Base-by-base conservation (phyloP, 1,140 invertebrate genomes). In the Neodiprion fabricii region DNA sequence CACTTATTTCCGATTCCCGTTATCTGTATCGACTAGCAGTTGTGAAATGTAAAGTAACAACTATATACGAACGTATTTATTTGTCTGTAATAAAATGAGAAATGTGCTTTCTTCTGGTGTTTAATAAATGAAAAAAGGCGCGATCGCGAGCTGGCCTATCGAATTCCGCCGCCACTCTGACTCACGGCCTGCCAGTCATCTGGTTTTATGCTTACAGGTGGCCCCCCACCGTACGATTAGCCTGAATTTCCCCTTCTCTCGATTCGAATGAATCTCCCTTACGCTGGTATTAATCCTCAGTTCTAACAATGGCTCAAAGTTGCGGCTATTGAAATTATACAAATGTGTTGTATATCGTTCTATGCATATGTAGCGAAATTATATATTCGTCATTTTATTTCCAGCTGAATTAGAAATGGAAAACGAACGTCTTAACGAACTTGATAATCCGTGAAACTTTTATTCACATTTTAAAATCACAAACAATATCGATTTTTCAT, bases 101-200 rank as follows among this genome's bases (percentile, higher is more conserved):
- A 40, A 40, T 40, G 28, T 40, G 28, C 28, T 40, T 40, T 40
- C 28, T 40, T 40, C 28, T 40, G 5, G 28, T 40, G 1, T 40
- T 40, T 40, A 40, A 40, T 40, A 40, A 5, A 40, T 40, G 28
- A 40, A 40, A 61, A 12, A 40, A 40, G 28, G 28, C 28, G 28
- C 53, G 53, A 61, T 61, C 53, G 53, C 53, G 53, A 61, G 53
- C 53, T 61, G 53, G 53, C 53, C n/a, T 61, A 17, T 61, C 53
- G 53, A 61, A 61, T 12, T 61, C 53, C 53, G 53, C 53, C 53
- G 53, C 53, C 53, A 61, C 53, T 61, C 53, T 61, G 53, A 61
- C 53, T 61, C 53, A 61, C 53, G 53, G 53, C 53, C 9, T 61
- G 53, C 53, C n/a, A 61, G 53, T 61, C 53, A 61, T 61, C 53